Percentiles rank a stretch among this genome's conserved stretches.
These are phyloP conservation scores for Phymastichus coffea DNA, from an alignment of 1,140 invertebrate genomes.

Conservation along the genomic window DNA sequence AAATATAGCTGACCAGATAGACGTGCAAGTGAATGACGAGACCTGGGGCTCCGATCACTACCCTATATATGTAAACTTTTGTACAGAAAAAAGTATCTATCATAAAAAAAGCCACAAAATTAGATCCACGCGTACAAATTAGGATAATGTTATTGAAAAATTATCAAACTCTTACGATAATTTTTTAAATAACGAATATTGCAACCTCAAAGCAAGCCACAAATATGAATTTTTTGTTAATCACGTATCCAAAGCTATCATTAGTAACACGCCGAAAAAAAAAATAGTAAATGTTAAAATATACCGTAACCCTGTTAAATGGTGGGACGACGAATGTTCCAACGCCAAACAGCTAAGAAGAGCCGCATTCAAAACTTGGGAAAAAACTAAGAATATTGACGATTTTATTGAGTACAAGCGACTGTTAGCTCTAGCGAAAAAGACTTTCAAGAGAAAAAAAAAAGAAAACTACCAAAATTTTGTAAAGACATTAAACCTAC, in stretches of 20 bases:
- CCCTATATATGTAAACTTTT: not conserved
- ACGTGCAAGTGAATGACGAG: too few species aligned
- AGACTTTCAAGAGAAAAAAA: conserved; percentile 6
- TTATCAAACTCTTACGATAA: not conserved
- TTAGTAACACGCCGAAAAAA: not conserved
- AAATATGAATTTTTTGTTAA: not conserved
- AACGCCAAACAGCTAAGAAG: not conserved
- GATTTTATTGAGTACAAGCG: conserved; percentile 3
- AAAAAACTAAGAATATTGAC: not conserved
- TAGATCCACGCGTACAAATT: not conserved
- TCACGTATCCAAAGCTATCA: not conserved
- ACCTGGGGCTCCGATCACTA: too few species aligned
- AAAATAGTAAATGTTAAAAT: too few species aligned
- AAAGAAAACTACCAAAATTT: not conserved
- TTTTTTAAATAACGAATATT: not conserved
- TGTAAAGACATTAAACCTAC: too few species aligned
- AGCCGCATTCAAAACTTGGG: conserved; percentile 6
- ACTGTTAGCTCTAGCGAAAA: not conserved
- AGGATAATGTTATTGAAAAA: not conserved
- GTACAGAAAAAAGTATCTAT: not conserved
- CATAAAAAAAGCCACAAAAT: too few species aligned
- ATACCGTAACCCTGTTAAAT: too few species aligned
- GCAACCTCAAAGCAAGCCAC: not conserved
- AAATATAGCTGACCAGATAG: too few species aligned
- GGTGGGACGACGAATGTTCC: not conserved